Conservation (phyloP, 2,888 invertebrate species). For the Hemithea aestivaria region DNA sequence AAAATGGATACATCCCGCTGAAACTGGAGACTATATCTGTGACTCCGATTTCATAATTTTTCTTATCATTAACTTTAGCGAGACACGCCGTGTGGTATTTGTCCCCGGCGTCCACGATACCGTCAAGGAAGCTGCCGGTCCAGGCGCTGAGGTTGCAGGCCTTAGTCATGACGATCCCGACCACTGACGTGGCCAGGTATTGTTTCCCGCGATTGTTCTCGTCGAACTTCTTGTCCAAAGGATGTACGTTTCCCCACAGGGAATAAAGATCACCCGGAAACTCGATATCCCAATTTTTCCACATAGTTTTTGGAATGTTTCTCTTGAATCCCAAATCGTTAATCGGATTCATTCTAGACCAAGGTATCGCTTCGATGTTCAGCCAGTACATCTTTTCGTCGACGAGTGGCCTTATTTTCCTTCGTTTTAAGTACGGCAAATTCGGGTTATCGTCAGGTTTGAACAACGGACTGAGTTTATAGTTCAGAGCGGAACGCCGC, state of each 20-base stretch:
- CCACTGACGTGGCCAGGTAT: slow-evolving; percentile 78
- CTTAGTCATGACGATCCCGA: slow-evolving; percentile 78
- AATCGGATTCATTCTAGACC: slow-evolving; percentile 56
- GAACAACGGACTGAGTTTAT: slow-evolving; percentile 65
- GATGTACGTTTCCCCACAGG: slow-evolving; percentile 83
- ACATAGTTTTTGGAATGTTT: slow-evolving; percentile 58
- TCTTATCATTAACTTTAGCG: slow-evolving; percentile 52
- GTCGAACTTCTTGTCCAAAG: slow-evolving; percentile 77
- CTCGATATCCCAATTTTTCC: slow-evolving; percentile 85
- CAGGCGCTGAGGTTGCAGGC: slow-evolving; percentile 81
- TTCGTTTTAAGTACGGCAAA: slow-evolving; percentile 53
- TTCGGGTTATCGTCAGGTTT: slow-evolving; percentile 62
- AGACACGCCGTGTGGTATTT: slow-evolving; percentile 76
- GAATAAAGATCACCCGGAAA: slow-evolving; percentile 83
- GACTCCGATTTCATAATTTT: slow-evolving; percentile 78
- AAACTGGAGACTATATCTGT: slow-evolving; percentile 78
- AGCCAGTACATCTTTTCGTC: slow-evolving; percentile 75
- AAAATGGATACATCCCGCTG: slow-evolving; percentile 76
- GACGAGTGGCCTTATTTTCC: slow-evolving; percentile 47
- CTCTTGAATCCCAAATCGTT: slow-evolving; percentile 62
- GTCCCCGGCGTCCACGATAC: slow-evolving; percentile 80
- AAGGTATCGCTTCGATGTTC: slow-evolving; percentile 59
- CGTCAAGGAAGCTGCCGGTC: slow-evolving; percentile 81
- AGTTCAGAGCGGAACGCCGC: slow-evolving; percentile 59
- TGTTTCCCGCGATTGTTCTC: slow-evolving; percentile 80